These are phyloP conservation scores for Ceyx margarethae DNA, from an alignment of 2,113 vertebrate species.

Conservation along the genomic window DNA sequence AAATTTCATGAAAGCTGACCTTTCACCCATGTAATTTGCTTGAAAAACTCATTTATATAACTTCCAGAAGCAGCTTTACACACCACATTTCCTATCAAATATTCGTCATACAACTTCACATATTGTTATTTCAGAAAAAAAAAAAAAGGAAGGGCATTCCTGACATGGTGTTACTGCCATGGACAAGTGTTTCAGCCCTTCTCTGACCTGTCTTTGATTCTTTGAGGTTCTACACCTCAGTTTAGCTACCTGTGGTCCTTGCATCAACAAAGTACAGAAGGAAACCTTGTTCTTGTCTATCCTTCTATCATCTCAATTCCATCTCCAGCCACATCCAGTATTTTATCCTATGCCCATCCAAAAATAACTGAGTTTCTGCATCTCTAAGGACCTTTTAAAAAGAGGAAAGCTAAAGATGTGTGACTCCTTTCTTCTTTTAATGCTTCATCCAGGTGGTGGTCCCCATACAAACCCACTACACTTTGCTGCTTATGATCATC, in stretches of 20 bases:
- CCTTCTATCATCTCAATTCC: background rate
- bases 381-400: background rate
- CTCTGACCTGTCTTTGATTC: background rate
- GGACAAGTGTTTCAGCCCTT: background rate
- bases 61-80: background rate
- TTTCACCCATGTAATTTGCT: background rate
- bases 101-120: background rate
- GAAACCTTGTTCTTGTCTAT: background rate
- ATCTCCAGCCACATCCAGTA: background rate
- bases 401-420: background rate
- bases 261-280: background rate
- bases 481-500: background rate
- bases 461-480: background rate
- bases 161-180: background rate
- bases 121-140: background rate
- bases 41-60: background rate
- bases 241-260: background rate
- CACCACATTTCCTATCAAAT: background rate
- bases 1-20: slow-evolving; percentile 21
- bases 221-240: background rate
- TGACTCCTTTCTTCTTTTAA: background rate
- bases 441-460: background rate
- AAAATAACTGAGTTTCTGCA: background rate
- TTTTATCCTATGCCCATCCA: background rate
- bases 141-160: background rate